Base-by-base conservation (phyloP, 2,888 invertebrate genomes). In the Eilema depressum region DNA sequence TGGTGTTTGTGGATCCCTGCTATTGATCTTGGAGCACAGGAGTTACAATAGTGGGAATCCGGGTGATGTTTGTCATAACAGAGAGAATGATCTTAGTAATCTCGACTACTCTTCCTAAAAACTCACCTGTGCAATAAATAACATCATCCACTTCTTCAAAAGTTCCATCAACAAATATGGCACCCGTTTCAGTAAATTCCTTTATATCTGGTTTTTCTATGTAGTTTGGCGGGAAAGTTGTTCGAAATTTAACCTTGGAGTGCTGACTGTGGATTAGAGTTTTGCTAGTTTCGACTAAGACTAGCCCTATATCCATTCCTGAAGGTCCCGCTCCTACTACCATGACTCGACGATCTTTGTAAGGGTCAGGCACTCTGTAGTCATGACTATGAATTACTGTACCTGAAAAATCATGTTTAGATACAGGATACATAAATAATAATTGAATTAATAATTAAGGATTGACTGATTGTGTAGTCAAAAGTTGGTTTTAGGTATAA, bases 311-410 rank as follows among this genome's bases (percentile, higher is more conserved):
- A 83, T 98, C 98, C 86, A 96, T 94, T 2, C 97, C 98, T 0
- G 98, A 98, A 0, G 97, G 96, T 0, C 97, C 97, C 0, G 97
- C 97, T 0, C 98, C 98, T 2, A 98, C 91, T 17, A 97, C 88
- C 2, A 97, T 90, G 0, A 98, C 97, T 2, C 90, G 94, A 74
- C 96, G 95, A 30, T 95, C 95, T 41, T 83, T 88, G 86, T 96
- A 98, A 0, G 87, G 85, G 0, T 96, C 96, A 0, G 97, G 96
- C 25, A 92, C 93, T 82, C 97, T 93, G 87, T 97, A 98, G 84
- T 96, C 96, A 86, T 98, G 97, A 81, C 97, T 97, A 89, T 98
- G 98, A 14, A 97, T 91, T 66, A 96, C 91, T 69, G 91, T 89
- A 1, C 97, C 97, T 85, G 8, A 5, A 20, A 25, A 64, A 28